Evolutionary conservation across 2,113 vertebrate genomes (phyloP).

Genomic region (Guaruba guarouba): DNA sequence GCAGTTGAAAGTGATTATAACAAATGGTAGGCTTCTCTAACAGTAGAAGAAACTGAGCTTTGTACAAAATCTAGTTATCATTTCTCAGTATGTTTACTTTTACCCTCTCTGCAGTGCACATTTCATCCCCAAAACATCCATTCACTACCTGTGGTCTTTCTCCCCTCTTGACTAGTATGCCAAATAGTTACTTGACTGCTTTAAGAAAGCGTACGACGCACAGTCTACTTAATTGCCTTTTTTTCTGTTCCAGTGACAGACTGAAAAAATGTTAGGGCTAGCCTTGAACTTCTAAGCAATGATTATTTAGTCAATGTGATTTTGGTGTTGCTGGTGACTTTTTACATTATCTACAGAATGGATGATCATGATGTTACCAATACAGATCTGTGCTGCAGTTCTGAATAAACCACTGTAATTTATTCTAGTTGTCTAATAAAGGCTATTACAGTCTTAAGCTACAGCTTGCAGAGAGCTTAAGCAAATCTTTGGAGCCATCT

Average conservation of each 20-base stretch:
- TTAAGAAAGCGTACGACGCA: not conserved
- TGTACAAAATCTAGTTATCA: too few relatives aligned
- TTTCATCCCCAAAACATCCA: not conserved
- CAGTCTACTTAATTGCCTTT: not conserved
- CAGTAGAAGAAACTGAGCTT: not conserved
- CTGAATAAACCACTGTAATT: not conserved
- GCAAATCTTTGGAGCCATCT: constrained; percentile 40
- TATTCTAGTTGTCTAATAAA: not conserved
- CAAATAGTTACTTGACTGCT: not conserved
- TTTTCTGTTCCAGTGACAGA: not conserved
- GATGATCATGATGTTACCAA: not conserved
- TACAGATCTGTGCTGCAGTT: not conserved
- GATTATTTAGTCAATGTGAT: not conserved
- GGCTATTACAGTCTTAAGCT: not conserved
- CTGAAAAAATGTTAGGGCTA: not conserved
- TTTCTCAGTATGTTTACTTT: not conserved
- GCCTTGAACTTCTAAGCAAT: not conserved
- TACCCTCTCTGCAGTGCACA: not conserved
- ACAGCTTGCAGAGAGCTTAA: not conserved
- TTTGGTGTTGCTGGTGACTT: not conserved
- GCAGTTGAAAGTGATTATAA: not conserved
- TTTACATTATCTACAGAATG: not conserved
- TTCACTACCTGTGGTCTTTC: not conserved
- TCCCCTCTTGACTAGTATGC: not conserved
- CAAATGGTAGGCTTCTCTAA: not conserved